Evolutionary conservation across 2,888 invertebrate species (phyloP), one percentile per base, ranked within the genome.

Genomic region (Cecidostiba fungosa): DNA sequence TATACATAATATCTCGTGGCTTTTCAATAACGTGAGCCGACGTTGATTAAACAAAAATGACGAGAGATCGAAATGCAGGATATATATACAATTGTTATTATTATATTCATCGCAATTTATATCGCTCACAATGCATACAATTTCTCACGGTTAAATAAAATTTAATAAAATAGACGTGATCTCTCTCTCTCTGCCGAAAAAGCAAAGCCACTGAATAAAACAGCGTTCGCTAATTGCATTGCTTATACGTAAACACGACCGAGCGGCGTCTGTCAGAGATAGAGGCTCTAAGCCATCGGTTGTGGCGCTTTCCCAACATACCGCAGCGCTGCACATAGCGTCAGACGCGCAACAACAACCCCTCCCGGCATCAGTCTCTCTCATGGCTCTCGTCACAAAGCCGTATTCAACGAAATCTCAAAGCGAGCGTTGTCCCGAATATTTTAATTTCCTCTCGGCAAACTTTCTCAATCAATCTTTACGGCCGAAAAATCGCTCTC

Each of bases 261-360:
- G 54, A 54, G 19, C 14, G 54, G 54, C 54, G n/a, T 54, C 54
- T 54, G 54, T 54, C 54, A 8, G 54, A 54, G 19, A 19, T 54
- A 54, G 54, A 54, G 54, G 54, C n/a, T 54, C n/a, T 54, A 54
- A 54, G 54, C 54, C 54, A 54, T 54, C 23, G 54, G 54, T 54
- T 54, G 23, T 6, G 54, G 54, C 54, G 54, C 54, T 54, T 54
- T 54, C 54, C 19, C n/a, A 54, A 54, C 54, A 54, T n/a, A 54
- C 54, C 54, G 54, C 54, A 54, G 54, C 54, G 54, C 19, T 4
- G 6, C 16, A 16, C 54, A 54, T 23, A 54, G 54, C 54, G 54
- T 54, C 54, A 54, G 23, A 54, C 54, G n/a, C 54, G n/a, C 54
- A 54, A 23, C n/a, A 39, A 54, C 54, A 54, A n/a, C 23, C 54